These are phyloP conservation scores for Chymomyza caudatula DNA, from an alignment of 2,888 invertebrate species.

Conservation along the genomic window DNA sequence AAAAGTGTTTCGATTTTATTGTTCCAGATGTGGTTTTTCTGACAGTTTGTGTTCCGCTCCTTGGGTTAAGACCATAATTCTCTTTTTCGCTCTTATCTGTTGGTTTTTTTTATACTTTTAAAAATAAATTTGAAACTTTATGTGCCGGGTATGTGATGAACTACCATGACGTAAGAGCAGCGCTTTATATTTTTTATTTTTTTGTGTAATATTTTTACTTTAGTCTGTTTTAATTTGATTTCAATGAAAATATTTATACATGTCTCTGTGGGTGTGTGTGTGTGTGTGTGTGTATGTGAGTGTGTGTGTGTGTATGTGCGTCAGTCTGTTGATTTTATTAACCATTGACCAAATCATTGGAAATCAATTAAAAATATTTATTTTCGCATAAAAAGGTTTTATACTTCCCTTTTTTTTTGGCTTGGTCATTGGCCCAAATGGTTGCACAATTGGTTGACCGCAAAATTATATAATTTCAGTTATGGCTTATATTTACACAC, in stretches of 20 bases:
- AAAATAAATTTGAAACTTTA: conserved; percentile 26
- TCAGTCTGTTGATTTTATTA: conserved; percentile 36
- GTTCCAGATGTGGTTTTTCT: background rate
- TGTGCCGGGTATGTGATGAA: background rate
- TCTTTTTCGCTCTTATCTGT: conserved; percentile 9
- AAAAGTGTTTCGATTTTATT: background rate
- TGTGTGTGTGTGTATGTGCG: no score
- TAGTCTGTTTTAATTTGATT: conserved; percentile 35
- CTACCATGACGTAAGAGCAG: conserved; percentile 29
- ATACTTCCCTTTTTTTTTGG: background rate
- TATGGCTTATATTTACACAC: background rate
- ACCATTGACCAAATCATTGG: conserved; percentile 33
- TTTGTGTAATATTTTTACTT: conserved; percentile 1
- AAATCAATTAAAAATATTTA: conserved; percentile 59
- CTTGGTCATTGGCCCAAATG: conserved; percentile 2
- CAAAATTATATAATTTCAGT: conserved; percentile 40
- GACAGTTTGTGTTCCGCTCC: no score
- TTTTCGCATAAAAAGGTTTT: background rate
- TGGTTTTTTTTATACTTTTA: conserved; percentile 29
- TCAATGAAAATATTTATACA: conserved; percentile 2
- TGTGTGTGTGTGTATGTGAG: no score
- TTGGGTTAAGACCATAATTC: background rate
- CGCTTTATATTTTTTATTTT: background rate
- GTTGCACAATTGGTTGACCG: conserved; percentile 18
- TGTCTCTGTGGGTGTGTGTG: no score